Evolutionary conservation across 1,140 invertebrate species (phyloP).

Genomic region (Leptopilina boulardi): DNA sequence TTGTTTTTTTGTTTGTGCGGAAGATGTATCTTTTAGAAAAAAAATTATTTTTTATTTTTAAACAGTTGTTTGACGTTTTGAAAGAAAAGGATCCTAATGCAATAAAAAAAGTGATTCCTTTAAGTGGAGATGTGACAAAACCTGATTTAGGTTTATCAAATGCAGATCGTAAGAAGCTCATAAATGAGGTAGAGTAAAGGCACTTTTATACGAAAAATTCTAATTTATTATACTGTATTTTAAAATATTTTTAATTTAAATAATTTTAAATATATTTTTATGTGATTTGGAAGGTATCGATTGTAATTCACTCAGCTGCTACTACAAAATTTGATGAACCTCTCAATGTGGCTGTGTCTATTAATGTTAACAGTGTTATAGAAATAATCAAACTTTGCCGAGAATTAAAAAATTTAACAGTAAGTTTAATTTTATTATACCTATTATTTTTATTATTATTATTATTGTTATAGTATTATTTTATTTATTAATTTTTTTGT

Average conservation of each 20-base stretch:
- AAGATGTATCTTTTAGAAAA: too few relatives aligned
- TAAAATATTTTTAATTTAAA: too few relatives aligned
- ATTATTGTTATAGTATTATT: too few relatives aligned
- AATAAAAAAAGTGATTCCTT: neutral
- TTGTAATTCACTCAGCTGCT: neutral
- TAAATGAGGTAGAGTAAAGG: slow-evolving; percentile 19
- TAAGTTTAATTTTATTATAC: neutral
- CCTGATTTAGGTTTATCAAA: neutral
- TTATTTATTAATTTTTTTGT: too few relatives aligned
- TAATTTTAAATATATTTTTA: too few relatives aligned
- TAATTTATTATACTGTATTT: too few relatives aligned
- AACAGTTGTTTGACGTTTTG: neutral
- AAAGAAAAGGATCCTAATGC: neutral
- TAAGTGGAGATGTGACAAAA: neutral
- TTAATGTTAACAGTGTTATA: neutral
- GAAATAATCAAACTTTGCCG: slow-evolving; percentile 1
- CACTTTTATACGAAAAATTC: too few relatives aligned
- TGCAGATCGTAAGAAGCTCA: neutral
- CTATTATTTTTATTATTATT: too few relatives aligned
- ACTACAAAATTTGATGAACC: slow-evolving; percentile 10
- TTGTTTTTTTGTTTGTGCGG: too few relatives aligned
- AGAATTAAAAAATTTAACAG: slow-evolving; percentile 1
- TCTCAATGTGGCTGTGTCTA: neutral
- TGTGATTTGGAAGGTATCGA: neutral
- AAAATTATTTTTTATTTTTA: too few relatives aligned